Evolutionary conservation across 2,888 invertebrate genomes (phyloP), one percentile per base, ranked within the genome.

Genomic region (Gymnoscelis rufifasciata): DNA sequence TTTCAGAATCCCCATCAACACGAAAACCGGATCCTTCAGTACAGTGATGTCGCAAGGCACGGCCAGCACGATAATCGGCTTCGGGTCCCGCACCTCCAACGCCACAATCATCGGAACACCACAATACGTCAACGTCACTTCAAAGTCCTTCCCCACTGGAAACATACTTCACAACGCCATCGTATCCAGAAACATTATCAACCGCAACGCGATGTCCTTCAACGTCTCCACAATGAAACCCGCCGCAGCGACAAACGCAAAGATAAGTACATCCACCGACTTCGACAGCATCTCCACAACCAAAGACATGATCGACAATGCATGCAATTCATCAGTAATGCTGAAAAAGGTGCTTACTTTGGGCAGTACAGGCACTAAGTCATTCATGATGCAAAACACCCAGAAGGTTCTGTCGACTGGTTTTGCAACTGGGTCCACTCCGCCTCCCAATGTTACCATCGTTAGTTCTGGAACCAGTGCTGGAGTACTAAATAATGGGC

Each of bases 141-240:
- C 88, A 3, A 88, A 88, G 52, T 81, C 84, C 0, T 88, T 88
- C 63, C 87, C 89, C 7, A 87, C 87, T 10, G 88, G 88, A 23
- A 89, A 88, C 64, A 88, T 89, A 28, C 66, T 89, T 1, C 89
- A 89, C 59, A 88, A 88, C 58, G 89, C 89, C 1, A 89, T 89
- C 38, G 83, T 89, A 0, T 88, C 89, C 0, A 68, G 89, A 7
- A 89, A 88, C 58, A 79, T 88, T 28, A 74, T 87, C 37, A 88
- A 83, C 54, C 74, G 88, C 2, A 66, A 59, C 43, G 80, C 75
- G 0, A 78, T 83, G 1, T 77, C 88, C 0, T 83, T 84, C 68
- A 81, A 79, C 59, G 68, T 83, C 8, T 76, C 81, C 0, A 65
- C 83, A 1, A 77, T 84, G 7, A 71, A 82, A 35, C 83, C 83